phyloP scores from a whole-genome alignment of 2,113 vertebrate species.

The Phainopepla nitens region DNA sequence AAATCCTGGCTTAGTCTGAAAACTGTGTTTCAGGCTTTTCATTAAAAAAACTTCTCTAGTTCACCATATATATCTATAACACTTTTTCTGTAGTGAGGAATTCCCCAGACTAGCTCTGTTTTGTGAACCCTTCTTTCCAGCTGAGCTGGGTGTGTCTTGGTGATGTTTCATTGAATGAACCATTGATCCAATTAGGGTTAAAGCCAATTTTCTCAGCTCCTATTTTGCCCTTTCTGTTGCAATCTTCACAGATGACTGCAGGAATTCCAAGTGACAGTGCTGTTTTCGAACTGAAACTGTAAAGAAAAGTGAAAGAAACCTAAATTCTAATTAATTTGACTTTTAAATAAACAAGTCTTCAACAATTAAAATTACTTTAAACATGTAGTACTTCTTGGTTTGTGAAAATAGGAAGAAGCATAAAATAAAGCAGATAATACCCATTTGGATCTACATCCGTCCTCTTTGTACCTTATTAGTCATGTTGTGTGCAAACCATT shows the following conservation, averaged over 20 bases:
- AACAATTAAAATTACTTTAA: neutral
- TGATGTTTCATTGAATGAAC: neutral
- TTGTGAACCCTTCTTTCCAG: neutral
- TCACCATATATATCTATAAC: neutral
- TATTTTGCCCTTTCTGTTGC: neutral
- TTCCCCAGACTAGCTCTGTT: neutral
- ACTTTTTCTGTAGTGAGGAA: neutral
- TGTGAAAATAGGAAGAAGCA: neutral
- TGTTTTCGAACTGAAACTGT: neutral
- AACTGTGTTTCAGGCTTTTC: neutral
- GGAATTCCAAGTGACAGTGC: neutral
- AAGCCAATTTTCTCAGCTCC: neutral
- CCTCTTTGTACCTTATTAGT: neutral
- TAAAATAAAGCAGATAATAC: neutral
- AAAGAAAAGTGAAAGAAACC: neutral
- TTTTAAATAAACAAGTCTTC: neutral
- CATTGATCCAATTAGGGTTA: neutral
- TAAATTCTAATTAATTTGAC: neutral
- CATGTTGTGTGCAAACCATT: neutral
- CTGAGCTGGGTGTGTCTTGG: neutral
- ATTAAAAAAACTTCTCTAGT: neutral
- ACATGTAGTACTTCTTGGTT: neutral
- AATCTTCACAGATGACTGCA: neutral
- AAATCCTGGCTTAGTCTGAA: neutral
- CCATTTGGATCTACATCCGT: neutral